phyloP scores from a whole-genome alignment of 2,113 vertebrate species.

The Siniperca knerii region DNA sequence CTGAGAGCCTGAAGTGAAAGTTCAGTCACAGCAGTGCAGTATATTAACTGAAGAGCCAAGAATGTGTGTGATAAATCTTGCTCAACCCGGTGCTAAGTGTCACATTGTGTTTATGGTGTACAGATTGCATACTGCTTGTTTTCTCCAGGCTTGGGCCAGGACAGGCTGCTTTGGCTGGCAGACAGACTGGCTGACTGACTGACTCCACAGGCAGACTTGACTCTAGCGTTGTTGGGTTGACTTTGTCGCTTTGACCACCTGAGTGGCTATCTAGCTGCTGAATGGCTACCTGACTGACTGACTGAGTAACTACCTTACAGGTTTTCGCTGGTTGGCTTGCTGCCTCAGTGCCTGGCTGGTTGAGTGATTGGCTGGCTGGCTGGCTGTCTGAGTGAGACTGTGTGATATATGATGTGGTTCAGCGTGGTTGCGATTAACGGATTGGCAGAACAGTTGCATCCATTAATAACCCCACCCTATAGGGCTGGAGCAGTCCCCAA shows the following conservation, averaged over 20 bases:
- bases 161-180: slow-evolving; percentile 54
- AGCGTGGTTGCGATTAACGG: slow-evolving; percentile 75
- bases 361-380: slow-evolving; percentile 69
- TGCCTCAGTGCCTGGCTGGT: slow-evolving; percentile 68
- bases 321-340: slow-evolving; percentile 61
- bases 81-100: slow-evolving; percentile 69
- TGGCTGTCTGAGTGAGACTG: slow-evolving; percentile 68
- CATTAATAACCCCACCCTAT: slow-evolving; percentile 77
- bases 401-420: slow-evolving; percentile 80
- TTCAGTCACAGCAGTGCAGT: slow-evolving; percentile 63
- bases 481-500: slow-evolving; percentile 43
- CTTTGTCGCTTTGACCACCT: slow-evolving; percentile 57
- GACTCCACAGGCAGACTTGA: slow-evolving; percentile 33
- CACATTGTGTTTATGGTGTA: slow-evolving; percentile 79
- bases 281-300: slow-evolving; percentile 53
- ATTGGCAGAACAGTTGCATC: slow-evolving; percentile 76
- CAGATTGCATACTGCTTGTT: slow-evolving; percentile 75
- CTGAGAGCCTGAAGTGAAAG: slow-evolving; percentile 64
- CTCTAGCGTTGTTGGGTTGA: slow-evolving; percentile 29
- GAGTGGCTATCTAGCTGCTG: slow-evolving; percentile 34
- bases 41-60: slow-evolving; percentile 67
- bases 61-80: slow-evolving; percentile 74
- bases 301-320: slow-evolving; percentile 41
- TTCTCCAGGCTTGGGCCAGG: slow-evolving; percentile 63
- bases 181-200: slow-evolving; percentile 46